Evolutionary conservation across 2,113 vertebrate genomes (phyloP), one percentile per base, ranked within the genome.

Genomic region (Clarias magur): DNA sequence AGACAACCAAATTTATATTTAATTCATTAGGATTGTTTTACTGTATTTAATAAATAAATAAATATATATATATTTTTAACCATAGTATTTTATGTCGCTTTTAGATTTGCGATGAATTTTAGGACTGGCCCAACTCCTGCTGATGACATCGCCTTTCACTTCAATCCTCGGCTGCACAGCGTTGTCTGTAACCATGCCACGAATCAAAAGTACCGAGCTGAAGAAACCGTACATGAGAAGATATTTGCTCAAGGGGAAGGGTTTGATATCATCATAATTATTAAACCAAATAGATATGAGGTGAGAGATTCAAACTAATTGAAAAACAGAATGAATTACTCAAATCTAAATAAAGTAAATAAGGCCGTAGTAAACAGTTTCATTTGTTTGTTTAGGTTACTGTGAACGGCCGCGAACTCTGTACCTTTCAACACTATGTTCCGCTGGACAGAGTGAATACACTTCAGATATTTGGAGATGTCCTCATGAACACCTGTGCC

Each of bases 261-360:
- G 7, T 68, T 83, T 68, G 63, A 83, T 68, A 54, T 83, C 19
- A 19, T 68, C 63, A 68, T 83, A n/a, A n/a, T 54, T 21, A 83
- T 67, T 68, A 30, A 9, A 13, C 63, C 25, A 68, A 16, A 68
- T 13, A 9, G 0, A 3, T 83, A 83, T 54, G 63, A 54, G 63
- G 81, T 83, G 42, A 65, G 62, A 79, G 16, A n/a, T 68, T n/a
- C 17, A 16, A 10, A 34, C 34, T 19, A 70, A 16, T 4, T 34
- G 13, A 70, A 70, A 27, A 38, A 38, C 2, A 3, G 13, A 65
- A 25, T n/a, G 16, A 9, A 48, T 21, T 3, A 53, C 2, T 65
- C 4, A 25, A 27, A 11, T 19, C 4, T 25, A 57, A 67, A 2
- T 48, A 8, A 5, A 83, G 2, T 11, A 67, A 6, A 25, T 34